Evolutionary conservation across 2,113 vertebrate species (phyloP).

Genomic region (Spilogale gracilis): DNA sequence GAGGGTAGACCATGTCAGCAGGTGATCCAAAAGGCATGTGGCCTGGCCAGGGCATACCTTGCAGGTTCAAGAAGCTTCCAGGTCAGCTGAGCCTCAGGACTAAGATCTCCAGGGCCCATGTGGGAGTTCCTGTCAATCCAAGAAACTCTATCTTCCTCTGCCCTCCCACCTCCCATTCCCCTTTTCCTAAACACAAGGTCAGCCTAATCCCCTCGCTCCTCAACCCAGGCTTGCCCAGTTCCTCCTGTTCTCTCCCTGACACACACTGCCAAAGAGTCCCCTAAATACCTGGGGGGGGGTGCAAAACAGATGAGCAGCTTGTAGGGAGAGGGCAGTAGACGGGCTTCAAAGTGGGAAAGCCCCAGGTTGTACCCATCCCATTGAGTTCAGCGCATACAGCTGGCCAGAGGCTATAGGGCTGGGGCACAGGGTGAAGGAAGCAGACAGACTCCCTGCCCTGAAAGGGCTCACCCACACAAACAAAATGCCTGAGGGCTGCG

Average conservation of each 20-base stretch:
- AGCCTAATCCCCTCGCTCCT: neutral
- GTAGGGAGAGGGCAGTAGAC: neutral
- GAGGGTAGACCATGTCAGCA: neutral
- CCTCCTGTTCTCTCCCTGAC: neutral
- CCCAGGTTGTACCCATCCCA: neutral
- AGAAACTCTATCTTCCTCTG: neutral
- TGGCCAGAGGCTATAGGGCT: neutral
- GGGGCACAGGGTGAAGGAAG: neutral
- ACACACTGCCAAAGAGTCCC: neutral
- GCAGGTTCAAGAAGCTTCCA: neutral
- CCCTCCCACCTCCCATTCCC: neutral
- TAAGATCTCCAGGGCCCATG: neutral
- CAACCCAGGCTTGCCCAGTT: neutral
- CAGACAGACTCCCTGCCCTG: neutral
- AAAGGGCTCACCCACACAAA: neutral
- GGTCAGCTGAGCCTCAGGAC: neutral
- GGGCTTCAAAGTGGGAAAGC: neutral
- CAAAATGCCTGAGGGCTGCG: neutral
- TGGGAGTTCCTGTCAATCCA: neutral
- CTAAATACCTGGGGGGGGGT: neutral
- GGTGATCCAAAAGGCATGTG: neutral
- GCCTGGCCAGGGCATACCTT: neutral
- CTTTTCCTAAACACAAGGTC: slow-evolving; percentile 1
- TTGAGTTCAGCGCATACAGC: neutral
- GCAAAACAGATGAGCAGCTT: neutral